These are phyloP conservation scores for Beroe ovata DNA, from an alignment of 37 sponge, comb jelly and placozoan genomes.

Conservation along the genomic window DNA sequence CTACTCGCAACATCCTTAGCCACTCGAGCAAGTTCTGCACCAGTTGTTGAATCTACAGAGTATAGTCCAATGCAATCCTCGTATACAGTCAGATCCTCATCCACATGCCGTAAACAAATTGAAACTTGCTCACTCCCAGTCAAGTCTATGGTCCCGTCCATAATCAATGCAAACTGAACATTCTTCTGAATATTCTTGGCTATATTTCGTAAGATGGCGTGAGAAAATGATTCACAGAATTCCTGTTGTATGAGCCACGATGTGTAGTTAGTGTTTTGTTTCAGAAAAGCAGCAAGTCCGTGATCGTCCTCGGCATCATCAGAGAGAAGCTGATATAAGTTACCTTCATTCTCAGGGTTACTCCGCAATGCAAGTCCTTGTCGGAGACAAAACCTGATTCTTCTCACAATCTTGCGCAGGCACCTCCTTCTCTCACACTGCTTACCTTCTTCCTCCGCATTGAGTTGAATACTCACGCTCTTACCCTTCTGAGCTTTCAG, in stretches of 20 bases:
- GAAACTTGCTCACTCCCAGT: constrained; percentile 46
- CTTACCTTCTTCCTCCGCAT: neutral
- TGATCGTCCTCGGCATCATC: neutral
- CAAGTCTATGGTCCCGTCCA: constrained; percentile 37
- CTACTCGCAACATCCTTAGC: constrained; percentile 47
- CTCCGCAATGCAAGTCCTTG: neutral
- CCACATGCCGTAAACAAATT: constrained; percentile 38
- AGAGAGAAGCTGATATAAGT: neutral
- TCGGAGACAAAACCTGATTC: neutral
- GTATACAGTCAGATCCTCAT: neutral
- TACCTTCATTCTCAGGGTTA: neutral
- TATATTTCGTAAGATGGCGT: constrained; percentile 17
- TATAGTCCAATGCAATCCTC: constrained; percentile 39
- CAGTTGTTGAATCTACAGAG: constrained; percentile 68
- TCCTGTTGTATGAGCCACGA: constrained; percentile 29
- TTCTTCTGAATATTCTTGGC: constrained; percentile 8
- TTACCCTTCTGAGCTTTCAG: neutral
- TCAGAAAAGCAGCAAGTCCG: neutral
- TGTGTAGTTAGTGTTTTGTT: constrained; percentile 27
- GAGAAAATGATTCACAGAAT: neutral
- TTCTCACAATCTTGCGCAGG: neutral
- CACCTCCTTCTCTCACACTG: neutral
- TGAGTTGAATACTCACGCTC: neutral
- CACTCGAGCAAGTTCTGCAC: constrained; percentile 72
- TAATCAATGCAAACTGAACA: constrained; percentile 16